A percentile compares a stretch with the other conserved stretches of the same genome.
Evolutionary conservation across 2,888 invertebrate genomes (phyloP).

Genomic region (Standfussiana lucernea): DNA sequence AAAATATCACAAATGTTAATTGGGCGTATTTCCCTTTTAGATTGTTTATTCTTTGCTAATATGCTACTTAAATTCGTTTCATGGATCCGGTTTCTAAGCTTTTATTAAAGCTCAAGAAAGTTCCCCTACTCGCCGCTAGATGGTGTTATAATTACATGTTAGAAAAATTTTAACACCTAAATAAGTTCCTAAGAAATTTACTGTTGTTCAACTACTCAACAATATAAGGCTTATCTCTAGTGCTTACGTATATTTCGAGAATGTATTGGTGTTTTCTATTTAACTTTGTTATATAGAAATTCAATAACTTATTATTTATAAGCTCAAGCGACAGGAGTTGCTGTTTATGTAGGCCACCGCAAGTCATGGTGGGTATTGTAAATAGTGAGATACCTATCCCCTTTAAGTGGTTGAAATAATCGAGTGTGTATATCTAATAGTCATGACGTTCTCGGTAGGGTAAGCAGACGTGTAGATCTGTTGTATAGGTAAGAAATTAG

Average conservation of each 20-base stretch:
- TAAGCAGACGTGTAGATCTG: not conserved
- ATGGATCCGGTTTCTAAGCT: conserved; percentile 26
- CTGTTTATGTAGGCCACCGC: not conserved
- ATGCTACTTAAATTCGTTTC: not conserved
- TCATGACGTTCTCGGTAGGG: not conserved
- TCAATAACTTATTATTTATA: too few species aligned
- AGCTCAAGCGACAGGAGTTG: not conserved
- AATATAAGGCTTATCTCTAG: not conserved
- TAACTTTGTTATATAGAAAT: not conserved
- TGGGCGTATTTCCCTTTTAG: not conserved
- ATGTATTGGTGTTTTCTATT: not conserved
- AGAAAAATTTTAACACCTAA: conserved; percentile 13
- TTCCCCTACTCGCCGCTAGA: conserved; percentile 82
- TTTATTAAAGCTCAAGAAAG: conserved; percentile 24
- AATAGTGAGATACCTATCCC: not conserved
- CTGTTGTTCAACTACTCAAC: not conserved
- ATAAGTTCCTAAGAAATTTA: not conserved
- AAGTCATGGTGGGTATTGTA: not conserved
- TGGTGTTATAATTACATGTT: conserved; percentile 70
- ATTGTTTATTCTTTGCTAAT: not conserved
- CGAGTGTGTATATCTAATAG: not conserved
- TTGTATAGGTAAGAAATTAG: too few species aligned
- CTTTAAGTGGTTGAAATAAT: not conserved
- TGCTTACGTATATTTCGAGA: not conserved
- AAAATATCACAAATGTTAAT: not conserved